Evolutionary conservation across 2,797 vertebrate species (phyloP).

Genomic region (Capromys pilorides): DNA sequence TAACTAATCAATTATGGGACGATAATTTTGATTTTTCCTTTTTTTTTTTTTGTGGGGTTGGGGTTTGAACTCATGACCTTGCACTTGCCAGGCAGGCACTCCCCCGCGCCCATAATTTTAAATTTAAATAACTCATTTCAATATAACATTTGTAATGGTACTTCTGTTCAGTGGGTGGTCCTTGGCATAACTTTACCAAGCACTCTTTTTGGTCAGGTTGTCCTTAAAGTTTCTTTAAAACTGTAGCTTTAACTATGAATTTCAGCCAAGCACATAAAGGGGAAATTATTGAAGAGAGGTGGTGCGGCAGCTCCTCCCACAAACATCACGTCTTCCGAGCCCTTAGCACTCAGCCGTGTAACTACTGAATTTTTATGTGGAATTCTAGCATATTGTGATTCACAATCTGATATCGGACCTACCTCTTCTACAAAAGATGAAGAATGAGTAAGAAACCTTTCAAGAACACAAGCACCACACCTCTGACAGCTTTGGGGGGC

Average conservation of each 20-base stretch:
- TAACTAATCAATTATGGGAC: no score
- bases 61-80: no score
- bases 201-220: not conserved
- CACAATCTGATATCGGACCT: not conserved
- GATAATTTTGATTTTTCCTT: no score
- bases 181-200: not conserved
- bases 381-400: not conserved
- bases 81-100: no score
- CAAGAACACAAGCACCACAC: not conserved
- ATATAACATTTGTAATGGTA: not conserved
- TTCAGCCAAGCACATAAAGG: not conserved
- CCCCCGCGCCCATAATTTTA: no score
- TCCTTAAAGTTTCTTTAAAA: not conserved
- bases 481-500: not conserved
- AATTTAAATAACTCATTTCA: not conserved
- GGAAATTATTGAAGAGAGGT: not conserved
- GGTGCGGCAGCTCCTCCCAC: no score
- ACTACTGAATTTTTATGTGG: not conserved
- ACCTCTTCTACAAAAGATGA: not conserved
- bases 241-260: not conserved
- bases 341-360: not conserved
- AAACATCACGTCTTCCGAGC: not conserved
- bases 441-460: not conserved
- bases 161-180: not conserved
- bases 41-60: no score